Percentiles rank a stretch among this genome's conserved stretches.
These are phyloP conservation scores for Chaetodon trifascialis DNA, from an alignment of 2,113 vertebrate genomes.

Conservation along the genomic window DNA sequence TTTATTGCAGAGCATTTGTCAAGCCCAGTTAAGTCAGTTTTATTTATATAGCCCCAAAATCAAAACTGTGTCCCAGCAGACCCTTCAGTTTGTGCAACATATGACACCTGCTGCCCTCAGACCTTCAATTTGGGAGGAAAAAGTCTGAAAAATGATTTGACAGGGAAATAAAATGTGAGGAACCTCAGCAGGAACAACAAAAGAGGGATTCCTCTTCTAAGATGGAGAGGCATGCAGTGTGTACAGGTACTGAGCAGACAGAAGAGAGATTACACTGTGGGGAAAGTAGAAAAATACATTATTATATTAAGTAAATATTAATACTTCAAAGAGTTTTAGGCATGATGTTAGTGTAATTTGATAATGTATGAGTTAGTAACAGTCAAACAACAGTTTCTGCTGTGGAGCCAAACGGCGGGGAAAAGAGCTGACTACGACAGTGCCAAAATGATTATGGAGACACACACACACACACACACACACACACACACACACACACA, in stretches of 20 bases:
- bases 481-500: slow-evolving; percentile 36
- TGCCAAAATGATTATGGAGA: slow-evolving; percentile 36
- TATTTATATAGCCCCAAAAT: neutral
- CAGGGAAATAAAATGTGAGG: neutral
- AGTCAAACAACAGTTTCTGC: slow-evolving; percentile 30
- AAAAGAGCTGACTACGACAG: slow-evolving; percentile 38
- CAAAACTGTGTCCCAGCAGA: neutral
- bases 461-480: slow-evolving; percentile 33
- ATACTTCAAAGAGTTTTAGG: neutral
- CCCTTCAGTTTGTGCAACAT: neutral
- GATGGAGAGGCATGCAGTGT: neutral
- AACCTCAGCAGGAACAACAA: neutral
- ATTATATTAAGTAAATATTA: neutral
- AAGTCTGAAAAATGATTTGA: neutral
- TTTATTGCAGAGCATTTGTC: neutral
- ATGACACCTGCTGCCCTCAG: neutral
- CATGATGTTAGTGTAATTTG: slow-evolving; percentile 4
- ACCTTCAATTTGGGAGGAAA: neutral
- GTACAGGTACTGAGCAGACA: neutral
- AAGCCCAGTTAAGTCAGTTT: neutral
- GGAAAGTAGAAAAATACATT: neutral
- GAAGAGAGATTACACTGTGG: neutral
- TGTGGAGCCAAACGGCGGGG: slow-evolving; percentile 21
- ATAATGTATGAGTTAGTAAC: slow-evolving; percentile 17
- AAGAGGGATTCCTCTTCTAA: neutral